Conservation (phyloP, 1,140 invertebrate species). For the Calephelis virginiensis region DNA sequence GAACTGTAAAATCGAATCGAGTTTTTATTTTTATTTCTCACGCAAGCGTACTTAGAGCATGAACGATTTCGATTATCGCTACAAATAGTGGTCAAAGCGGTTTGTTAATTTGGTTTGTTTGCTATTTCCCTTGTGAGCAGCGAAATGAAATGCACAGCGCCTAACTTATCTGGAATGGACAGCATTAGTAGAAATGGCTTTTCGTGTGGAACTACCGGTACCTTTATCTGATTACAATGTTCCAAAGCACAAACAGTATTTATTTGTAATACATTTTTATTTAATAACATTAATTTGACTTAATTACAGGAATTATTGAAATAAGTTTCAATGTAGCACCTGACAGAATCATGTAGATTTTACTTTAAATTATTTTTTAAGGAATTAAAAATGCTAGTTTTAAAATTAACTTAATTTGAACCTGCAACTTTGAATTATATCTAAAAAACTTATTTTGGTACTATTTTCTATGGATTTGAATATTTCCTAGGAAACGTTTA, state of each 20-base stretch:
- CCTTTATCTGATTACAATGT: not conserved
- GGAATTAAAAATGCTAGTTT: no score
- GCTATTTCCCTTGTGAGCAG: conserved; percentile 14
- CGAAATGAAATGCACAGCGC: conserved; percentile 21
- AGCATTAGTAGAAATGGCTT: conserved; percentile 21
- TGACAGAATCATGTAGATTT: no score
- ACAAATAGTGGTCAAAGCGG: conserved; percentile 25
- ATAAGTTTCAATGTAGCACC: no score
- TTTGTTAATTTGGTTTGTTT: conserved; percentile 24
- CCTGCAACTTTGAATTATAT: no score
- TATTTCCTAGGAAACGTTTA: no score
- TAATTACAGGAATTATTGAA: no score
- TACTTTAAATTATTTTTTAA: no score
- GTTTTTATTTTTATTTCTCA: conserved; percentile 11
- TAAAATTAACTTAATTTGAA: no score
- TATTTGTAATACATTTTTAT: no score
- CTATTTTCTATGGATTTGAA: no score
- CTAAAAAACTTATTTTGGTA: no score
- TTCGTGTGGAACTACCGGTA: not conserved
- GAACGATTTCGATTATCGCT: conserved; percentile 19
- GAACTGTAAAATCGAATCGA: not conserved
- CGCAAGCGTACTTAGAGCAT: conserved; percentile 6
- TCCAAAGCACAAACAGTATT: not conserved
- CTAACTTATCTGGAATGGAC: conserved; percentile 24
- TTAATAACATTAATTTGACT: no score